Evolutionary conservation across 2,888 invertebrate species (phyloP).

Genomic region (Macrophya alboannulata): DNA sequence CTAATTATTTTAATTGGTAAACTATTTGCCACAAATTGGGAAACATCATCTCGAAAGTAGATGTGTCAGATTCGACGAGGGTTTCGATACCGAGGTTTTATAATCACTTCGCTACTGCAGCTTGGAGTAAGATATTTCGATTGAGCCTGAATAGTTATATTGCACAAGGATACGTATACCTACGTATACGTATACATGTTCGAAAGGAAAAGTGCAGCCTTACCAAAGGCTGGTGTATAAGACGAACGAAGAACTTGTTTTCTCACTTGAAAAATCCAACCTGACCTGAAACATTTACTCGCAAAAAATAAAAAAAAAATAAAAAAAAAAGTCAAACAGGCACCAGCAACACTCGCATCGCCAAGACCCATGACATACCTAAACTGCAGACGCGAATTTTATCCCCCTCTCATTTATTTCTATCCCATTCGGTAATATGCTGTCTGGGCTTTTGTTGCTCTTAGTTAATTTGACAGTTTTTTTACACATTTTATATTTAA

Average conservation of each 20-base stretch:
- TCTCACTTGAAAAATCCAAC: neutral
- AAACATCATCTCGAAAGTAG: no score
- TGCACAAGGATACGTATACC: neutral
- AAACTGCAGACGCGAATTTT: neutral
- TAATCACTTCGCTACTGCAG: neutral
- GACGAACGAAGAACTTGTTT: neutral
- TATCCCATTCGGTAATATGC: no score
- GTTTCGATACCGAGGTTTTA: no score
- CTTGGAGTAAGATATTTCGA: neutral
- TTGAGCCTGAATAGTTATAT: neutral
- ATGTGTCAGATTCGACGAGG: no score
- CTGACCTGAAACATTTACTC: neutral
- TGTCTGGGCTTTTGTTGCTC: no score
- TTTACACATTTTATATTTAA: no score
- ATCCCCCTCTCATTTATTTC: neutral
- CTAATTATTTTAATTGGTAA: no score
- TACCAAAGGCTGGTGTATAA: neutral
- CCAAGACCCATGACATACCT: no score
- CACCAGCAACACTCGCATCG: neutral
- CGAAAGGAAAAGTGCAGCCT: slow-evolving; percentile 11
- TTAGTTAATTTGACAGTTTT: no score
- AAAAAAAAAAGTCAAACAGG: neutral
- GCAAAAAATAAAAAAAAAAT: no score
- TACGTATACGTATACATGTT: neutral
- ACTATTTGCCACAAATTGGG: no score